Evolutionary conservation across 2,113 vertebrate species (phyloP), one percentile per base, ranked within the genome.

Genomic region (Lamprotornis superbus): DNA sequence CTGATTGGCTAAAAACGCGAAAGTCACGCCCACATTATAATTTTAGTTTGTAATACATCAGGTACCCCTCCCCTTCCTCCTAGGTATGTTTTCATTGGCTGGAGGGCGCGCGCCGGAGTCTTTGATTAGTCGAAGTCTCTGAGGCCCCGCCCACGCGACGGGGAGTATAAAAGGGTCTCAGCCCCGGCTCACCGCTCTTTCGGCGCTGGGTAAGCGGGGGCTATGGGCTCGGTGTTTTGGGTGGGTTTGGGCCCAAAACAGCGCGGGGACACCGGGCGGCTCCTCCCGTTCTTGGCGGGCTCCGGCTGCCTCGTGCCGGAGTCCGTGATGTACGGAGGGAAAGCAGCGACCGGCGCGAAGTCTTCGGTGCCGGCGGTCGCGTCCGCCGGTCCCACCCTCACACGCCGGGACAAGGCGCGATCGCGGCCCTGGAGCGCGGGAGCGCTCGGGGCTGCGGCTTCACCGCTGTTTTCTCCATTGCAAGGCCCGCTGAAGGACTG

Each of bases 141-240:
- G 13, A 3, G 10, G 6, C 4, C 5, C 18, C 49, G 59, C 69
- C 81, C 23, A 33, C 17, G 1, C 0, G 0, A 0, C n/a, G 1
- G 3, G 0, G 0, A 12, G 0, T 73, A 80, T 56, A 80, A 73
- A 1, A 1, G 0, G 0, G 3, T 0, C 4, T 12, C 12, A 1
- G 13, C 0, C 0, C 0, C 5, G 2, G 2, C 7, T 2, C 2
- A 2, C 2, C 4, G 12, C 1, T 9, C 31, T 23, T 4, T 65
- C 1, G 0, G 12, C 2, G 0, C 8, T 0, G 1, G 19, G 50
- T 7, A 11, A 25, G 49, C 0, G 1, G 0, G 0, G 15, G 3
- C 20, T 4, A 11, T 15, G 10, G 24, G 24, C 1, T 14, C 12
- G 31, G 11, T 22, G 5, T 22, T 44, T 22, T 3, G 31, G 23